A percentile compares a stretch with the other conserved stretches of the same genome.
phyloP scores from a whole-genome alignment of 2,113 vertebrate species.

The Phalacrocorax aristotelis region DNA sequence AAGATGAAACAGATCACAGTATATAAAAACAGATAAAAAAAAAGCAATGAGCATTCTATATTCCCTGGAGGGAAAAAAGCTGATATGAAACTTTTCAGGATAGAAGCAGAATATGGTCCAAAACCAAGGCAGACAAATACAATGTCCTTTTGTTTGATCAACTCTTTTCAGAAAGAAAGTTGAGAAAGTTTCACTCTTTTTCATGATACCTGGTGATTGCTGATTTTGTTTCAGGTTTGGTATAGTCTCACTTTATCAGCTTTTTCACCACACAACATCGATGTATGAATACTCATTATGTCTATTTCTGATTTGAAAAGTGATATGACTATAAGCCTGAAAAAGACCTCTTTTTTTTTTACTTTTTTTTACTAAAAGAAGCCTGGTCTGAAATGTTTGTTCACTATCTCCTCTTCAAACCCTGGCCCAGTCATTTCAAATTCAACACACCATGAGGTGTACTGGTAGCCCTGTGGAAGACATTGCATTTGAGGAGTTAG shows the following conservation, averaged over 20 bases:
- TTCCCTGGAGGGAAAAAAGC: not conserved
- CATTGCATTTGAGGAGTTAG: not conserved
- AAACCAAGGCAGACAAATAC: not conserved
- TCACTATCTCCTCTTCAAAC: not conserved
- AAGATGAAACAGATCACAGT: not conserved
- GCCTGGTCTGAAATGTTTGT: not conserved
- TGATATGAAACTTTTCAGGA: not conserved
- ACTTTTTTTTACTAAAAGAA: not conserved
- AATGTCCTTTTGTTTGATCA: not conserved
- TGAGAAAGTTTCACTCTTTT: not conserved
- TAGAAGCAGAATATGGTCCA: not conserved
- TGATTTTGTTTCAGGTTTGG: not conserved
- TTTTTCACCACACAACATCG: not conserved
- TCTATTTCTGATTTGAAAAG: not conserved
- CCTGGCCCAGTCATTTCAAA: not conserved
- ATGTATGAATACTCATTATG: not conserved
- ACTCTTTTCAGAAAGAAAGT: not conserved
- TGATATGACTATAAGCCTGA: too few relatives aligned
- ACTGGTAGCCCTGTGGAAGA: not conserved
- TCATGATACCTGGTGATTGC: not conserved
- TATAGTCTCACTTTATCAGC: not conserved
- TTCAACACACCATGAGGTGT: not conserved
- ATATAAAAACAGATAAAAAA: not conserved
- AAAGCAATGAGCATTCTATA: not conserved
- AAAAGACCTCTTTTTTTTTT: not conserved